A percentile compares a stretch with the other conserved stretches of the same genome.
Conservation (phyloP, 35 echinoderm and acorn worm species). For the Diadema setosum region DNA sequence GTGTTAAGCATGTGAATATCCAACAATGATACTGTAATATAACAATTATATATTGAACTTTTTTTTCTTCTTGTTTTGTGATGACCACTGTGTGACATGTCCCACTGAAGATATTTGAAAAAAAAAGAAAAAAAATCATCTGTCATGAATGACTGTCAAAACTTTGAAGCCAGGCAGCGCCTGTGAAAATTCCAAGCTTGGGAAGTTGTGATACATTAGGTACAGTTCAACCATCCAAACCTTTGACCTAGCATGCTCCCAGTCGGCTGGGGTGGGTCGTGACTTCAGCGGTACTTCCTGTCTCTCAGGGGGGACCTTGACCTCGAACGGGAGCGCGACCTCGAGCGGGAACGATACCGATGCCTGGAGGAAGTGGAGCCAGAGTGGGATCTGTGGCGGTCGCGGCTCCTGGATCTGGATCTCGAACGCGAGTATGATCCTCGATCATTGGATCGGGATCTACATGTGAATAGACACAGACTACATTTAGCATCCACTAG, state of each 20-base stretch:
- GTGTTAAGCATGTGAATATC: no score
- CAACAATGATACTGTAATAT: no score
- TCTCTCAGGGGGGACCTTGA: not conserved
- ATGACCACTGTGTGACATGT: no score
- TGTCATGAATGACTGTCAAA: no score
- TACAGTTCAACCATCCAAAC: constrained; percentile 12
- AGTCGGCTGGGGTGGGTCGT: not conserved
- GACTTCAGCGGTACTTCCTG: not conserved
- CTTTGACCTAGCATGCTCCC: constrained; percentile 8
- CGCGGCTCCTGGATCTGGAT: not conserved
- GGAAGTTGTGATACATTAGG: constrained; percentile 14
- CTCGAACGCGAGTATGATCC: not conserved
- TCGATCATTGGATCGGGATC: not conserved
- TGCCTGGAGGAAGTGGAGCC: not conserved
- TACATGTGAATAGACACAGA: no score
- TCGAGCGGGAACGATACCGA: not conserved
- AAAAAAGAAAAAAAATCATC: no score
- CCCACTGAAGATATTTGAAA: no score
- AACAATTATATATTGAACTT: no score
- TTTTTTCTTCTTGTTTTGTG: no score
- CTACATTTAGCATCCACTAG: no score
- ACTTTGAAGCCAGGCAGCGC: no score
- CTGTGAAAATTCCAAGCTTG: no score
- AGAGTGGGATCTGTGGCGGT: not conserved
- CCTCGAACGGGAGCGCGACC: not conserved